These are phyloP conservation scores for Arrhamphus sclerolepis DNA, from an alignment of 2,797 vertebrate species.

Conservation along the genomic window DNA sequence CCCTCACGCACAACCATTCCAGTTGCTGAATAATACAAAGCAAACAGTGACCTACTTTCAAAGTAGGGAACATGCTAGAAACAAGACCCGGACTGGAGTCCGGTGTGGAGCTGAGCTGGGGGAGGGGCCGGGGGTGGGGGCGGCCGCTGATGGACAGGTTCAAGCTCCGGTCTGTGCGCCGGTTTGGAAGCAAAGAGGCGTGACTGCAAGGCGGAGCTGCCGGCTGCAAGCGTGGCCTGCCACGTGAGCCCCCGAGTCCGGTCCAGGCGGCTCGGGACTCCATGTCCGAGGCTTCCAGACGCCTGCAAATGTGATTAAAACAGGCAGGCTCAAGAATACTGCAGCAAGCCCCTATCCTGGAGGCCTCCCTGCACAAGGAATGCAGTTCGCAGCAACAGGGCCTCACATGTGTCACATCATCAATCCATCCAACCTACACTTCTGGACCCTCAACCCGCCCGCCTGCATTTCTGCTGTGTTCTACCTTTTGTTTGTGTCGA, in stretches of 20 bases:
- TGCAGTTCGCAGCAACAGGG: conserved; percentile 57
- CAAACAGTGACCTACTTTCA: conserved; percentile 95
- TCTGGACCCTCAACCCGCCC: neutral
- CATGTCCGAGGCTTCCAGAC: conserved; percentile 41
- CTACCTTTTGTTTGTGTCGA: conserved; percentile 11
- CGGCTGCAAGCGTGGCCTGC: conserved; percentile 26
- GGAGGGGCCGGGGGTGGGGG: neutral
- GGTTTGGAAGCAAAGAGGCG: conserved; percentile 14
- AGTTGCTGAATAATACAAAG: conserved; percentile 93
- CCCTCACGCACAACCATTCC: conserved; percentile 78
- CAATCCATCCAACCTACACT: conserved; percentile 14
- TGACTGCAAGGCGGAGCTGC: neutral
- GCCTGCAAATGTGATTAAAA: conserved; percentile 79
- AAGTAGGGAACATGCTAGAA: conserved; percentile 84
- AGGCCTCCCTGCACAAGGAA: conserved; percentile 73
- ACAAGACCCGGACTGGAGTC: conserved; percentile 76
- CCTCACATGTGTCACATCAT: conserved; percentile 64
- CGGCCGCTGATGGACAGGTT: neutral
- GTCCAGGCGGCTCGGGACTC: neutral
- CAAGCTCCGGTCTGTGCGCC: conserved; percentile 2
- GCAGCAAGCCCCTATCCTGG: conserved; percentile 64
- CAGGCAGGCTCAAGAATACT: conserved; percentile 76
- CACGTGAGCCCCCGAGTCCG: conserved; percentile 47
- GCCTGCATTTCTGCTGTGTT: conserved; percentile 18
- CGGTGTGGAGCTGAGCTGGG: conserved; percentile 3